Base-by-base conservation (phyloP, 2,113 vertebrate species). In the Naja naja region DNA sequence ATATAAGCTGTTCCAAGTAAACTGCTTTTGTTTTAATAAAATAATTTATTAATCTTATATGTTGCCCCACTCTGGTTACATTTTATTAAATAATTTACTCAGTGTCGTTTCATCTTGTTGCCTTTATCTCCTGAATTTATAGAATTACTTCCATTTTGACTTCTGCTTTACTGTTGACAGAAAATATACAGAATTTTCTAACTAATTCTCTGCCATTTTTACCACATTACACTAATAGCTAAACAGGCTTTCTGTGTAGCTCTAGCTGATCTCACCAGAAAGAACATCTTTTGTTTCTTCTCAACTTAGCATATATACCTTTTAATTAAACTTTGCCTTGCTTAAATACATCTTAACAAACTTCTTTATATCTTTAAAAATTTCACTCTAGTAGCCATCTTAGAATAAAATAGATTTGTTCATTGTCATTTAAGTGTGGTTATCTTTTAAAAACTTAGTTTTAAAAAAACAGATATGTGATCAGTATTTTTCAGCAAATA, bases 131-230 rank as follows among this genome's bases (percentile, higher is more conserved):
- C 92, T 5, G 91, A 58, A 47, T 14, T 85, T 58, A 54, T 85
- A 9, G 16, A 91, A n/a, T n/a, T 94, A 12, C 85, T 56, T 53
- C 93, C 54, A 91, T 95, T 92, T 91, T 92, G 52, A 93, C 91
- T 94, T 94, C 92, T 94, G 47, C 86, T 92, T 49, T 85, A 95
- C 88, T 85, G 55, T 92, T 89, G 86, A 92, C 64, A 88, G 89
- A 43, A 95, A 95, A 94, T 94, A 94, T 55, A 94, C 92, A 53
- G 39, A 90, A 92, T 94, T 95, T 96, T 93, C 64, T 94, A 94
- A 60, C 39, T 94, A 96, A 95, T 93, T 74, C 14, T 25, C 27
- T 39, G 56, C 9, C 22, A 45, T 43, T n/a, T 95, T 64, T 93
- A 27, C 87, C 1, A 25, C 93, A 34, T 81, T 91, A 85, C 52